Percentiles rank a stretch among this genome's conserved stretches.
These are phyloP conservation scores for Spea bombifrons DNA, from an alignment of 2,113 vertebrate species.

Conservation along the genomic window DNA sequence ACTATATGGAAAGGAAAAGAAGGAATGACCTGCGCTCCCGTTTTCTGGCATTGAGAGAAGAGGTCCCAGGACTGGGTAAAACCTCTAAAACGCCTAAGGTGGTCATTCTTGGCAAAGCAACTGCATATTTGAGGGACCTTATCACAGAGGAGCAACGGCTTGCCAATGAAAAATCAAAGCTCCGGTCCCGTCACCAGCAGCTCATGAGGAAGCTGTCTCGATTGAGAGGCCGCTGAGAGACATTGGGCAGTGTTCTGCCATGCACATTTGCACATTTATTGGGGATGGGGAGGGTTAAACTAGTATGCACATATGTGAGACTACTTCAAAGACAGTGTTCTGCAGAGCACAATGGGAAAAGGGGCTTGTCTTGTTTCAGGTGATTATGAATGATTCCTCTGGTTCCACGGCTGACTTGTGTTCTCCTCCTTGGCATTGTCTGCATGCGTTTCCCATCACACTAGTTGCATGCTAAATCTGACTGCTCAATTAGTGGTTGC, in stretches of 20 bases:
- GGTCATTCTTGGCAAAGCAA: conserved; percentile 87
- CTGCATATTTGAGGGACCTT: conserved; percentile 80
- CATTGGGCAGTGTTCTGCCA: conserved; percentile 18
- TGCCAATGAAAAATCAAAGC: conserved; percentile 78
- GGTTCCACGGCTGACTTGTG: conserved; percentile 21
- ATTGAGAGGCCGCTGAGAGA: conserved; percentile 75
- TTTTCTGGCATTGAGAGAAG: conserved; percentile 82
- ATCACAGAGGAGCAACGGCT: conserved; percentile 73
- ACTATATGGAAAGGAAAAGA: conserved; percentile 88
- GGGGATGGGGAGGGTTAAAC: conserved; percentile 2
- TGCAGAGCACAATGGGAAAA: conserved; percentile 8
- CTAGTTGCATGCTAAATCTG: too few relatives aligned
- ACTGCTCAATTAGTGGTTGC: too few relatives aligned
- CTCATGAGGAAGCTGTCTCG: conserved; percentile 78
- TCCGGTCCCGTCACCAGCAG: conserved; percentile 72
- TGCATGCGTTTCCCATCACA: not conserved
- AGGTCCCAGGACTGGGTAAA: conserved; percentile 81
- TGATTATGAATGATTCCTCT: conserved; percentile 24
- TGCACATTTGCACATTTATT: conserved; percentile 67
- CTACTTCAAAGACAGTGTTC: conserved; percentile 10
- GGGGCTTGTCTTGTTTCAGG: conserved; percentile 32
- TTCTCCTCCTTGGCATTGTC: not conserved
- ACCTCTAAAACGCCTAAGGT: conserved; percentile 89
- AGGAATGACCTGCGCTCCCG: conserved; percentile 88
- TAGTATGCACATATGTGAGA: conserved; percentile 26